Conservation (phyloP, 2,888 invertebrate genomes). For the Xestia xanthographa region DNA sequence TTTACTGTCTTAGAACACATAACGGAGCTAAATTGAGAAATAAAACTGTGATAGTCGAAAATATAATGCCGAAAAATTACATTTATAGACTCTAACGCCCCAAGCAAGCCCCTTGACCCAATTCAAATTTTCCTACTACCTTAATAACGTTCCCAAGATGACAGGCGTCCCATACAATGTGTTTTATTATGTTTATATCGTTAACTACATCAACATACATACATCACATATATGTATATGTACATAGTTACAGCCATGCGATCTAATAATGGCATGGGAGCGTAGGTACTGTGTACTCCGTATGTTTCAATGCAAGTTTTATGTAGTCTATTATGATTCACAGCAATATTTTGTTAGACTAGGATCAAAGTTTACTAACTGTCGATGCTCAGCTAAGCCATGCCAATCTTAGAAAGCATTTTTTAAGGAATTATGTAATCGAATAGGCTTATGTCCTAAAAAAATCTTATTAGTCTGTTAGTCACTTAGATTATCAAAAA, state of each 20-base stretch:
- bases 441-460: too few species aligned
- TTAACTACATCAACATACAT: conserved; percentile 11
- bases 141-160: conserved; percentile 7
- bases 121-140: conserved; percentile 1
- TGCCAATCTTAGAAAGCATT: too few species aligned
- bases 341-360: not conserved
- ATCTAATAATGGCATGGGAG: conserved; percentile 45
- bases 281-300: not conserved
- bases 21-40: too few species aligned
- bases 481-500: too few species aligned
- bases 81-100: not conserved
- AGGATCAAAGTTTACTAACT: too few species aligned
- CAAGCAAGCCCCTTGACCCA: conserved; percentile 13
- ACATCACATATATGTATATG: not conserved
- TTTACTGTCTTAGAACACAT: too few species aligned
- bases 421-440: too few species aligned
- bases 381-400: too few species aligned
- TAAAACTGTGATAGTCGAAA: not conserved
- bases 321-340: not conserved
- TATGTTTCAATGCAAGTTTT: conserved; percentile 25
- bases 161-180: conserved; percentile 39
- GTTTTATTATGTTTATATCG: conserved; percentile 46
- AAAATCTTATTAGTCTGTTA: too few species aligned
- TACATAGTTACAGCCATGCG: not conserved
- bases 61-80: not conserved